Base-by-base conservation (phyloP, 92 coral and sea anemone species). In the Actinostola sp. region DNA sequence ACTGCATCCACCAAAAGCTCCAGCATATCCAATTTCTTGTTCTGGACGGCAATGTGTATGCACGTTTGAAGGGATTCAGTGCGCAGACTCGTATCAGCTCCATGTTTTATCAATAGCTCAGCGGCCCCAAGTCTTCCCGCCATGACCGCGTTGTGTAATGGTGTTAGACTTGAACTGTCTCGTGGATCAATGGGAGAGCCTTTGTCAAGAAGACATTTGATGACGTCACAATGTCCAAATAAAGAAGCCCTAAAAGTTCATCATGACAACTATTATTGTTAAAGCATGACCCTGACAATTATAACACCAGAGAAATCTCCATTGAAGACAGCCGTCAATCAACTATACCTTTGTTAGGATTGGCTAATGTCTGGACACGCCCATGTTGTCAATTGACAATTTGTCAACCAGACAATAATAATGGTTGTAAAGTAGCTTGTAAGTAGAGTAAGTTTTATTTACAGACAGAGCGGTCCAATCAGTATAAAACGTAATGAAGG, bases 231-330 rank as follows among this genome's bases (percentile, higher is more conserved):
- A 27, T 75, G 93, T 35, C 83, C 77, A 35, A 57, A 76, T 24
- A 77, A 76, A 14, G 93, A 86, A 21, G 93, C 90, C 67, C 93
- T 89, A 14, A 2, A 48, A 48, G n/a, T n/a, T n/a, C n/a, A n/a
- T n/a, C n/a, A n/a, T n/a, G n/a, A n/a, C n/a, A n/a, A n/a, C n/a
- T n/a, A n/a, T n/a, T n/a, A n/a, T n/a, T n/a, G n/a, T n/a, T n/a
- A n/a, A n/a, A n/a, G n/a, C n/a, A n/a, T n/a, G n/a, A n/a, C n/a
- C n/a, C n/a, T n/a, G n/a, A n/a, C n/a, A n/a, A n/a, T n/a, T n/a
- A n/a, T n/a, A n/a, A n/a, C n/a, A n/a, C n/a, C n/a, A n/a, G n/a
- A n/a, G n/a, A n/a, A n/a, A n/a, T n/a, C n/a, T n/a, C n/a, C n/a
- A n/a, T n/a, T n/a, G n/a, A n/a, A n/a, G n/a, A n/a, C n/a, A n/a